Evolutionary conservation across 2,797 vertebrate species (phyloP).

Genomic region (Sebastes flavidus): DNA sequence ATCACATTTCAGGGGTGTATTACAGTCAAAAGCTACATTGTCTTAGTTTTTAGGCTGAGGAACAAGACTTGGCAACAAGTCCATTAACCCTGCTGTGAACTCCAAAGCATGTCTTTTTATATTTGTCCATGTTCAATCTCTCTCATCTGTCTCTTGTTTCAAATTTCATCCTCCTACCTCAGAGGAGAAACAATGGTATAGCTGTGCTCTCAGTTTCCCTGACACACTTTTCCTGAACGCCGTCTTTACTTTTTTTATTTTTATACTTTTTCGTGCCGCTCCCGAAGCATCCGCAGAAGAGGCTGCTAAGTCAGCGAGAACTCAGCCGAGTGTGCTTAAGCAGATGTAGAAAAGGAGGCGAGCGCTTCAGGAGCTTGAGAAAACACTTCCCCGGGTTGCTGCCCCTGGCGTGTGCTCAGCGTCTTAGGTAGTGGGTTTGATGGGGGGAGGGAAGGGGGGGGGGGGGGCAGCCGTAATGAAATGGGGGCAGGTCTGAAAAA

Average conservation of each 20-base stretch:
- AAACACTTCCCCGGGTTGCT: slow-evolving; percentile 57
- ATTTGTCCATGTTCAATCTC: background rate
- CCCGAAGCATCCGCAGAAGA: slow-evolving; percentile 60
- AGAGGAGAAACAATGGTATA: slow-evolving; percentile 11
- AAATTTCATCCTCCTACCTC: slow-evolving; percentile 2
- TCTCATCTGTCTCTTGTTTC: background rate
- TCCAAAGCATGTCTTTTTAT: background rate
- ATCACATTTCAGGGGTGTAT: background rate
- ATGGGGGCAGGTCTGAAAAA: slow-evolving; percentile 45
- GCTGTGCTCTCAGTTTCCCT: slow-evolving; percentile 53
- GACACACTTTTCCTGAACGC: slow-evolving; percentile 69
- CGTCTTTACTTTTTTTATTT: slow-evolving; percentile 19
- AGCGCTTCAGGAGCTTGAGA: slow-evolving; percentile 54
- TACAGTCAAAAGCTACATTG: background rate
- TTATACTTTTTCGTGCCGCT: slow-evolving; percentile 25
- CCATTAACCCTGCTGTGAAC: background rate
- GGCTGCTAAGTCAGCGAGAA: slow-evolving; percentile 79
- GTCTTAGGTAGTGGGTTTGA: slow-evolving; percentile 35
- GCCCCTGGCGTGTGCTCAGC: slow-evolving; percentile 40
- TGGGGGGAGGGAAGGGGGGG: slow-evolving; percentile 8
- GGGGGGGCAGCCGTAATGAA: slow-evolving; percentile 26
- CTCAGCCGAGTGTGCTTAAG: slow-evolving; percentile 67
- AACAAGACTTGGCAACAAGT: background rate
- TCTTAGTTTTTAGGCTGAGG: background rate
- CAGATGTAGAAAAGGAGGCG: slow-evolving; percentile 69